Evolutionary conservation across 2,113 vertebrate genomes (phyloP).

Genomic region (Rafetus swinhoei): DNA sequence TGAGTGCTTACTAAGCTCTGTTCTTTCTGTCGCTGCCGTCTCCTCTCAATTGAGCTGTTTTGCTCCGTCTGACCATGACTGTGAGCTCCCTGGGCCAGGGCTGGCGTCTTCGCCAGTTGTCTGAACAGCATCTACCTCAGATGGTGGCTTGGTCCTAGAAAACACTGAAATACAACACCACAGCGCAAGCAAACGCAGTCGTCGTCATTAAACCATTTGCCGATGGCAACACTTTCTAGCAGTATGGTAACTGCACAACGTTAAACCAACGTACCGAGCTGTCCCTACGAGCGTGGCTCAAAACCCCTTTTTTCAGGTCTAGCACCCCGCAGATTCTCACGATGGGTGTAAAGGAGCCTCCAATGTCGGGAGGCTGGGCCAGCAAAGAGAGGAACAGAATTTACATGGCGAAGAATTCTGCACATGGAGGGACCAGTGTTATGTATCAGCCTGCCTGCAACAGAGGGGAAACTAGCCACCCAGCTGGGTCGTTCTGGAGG

Average conservation of each 20-base stretch:
- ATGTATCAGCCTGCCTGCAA: background rate
- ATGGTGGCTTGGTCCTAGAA: no score
- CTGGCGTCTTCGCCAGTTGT: background rate
- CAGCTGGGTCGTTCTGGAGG: background rate
- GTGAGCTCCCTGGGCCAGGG: background rate
- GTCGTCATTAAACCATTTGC: background rate
- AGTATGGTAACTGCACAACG: background rate
- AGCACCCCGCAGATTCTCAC: background rate
- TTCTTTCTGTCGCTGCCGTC: background rate
- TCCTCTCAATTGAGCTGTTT: background rate
- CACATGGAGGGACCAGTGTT: background rate
- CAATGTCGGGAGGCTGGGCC: no score
- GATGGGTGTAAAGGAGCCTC: background rate
- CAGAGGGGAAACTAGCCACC: background rate
- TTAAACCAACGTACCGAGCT: background rate
- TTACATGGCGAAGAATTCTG: background rate
- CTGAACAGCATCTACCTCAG: background rate
- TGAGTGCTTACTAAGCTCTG: constrained; percentile 19
- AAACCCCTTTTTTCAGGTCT: background rate
- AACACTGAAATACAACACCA: background rate
- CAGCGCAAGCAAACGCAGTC: background rate
- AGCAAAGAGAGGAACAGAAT: background rate
- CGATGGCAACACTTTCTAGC: background rate
- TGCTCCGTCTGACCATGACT: background rate
- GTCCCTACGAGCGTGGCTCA: background rate